A percentile compares a stretch with the other conserved stretches of the same genome.
phyloP scores from a whole-genome alignment of 2,797 vertebrate species.

The Cygnus olor region DNA sequence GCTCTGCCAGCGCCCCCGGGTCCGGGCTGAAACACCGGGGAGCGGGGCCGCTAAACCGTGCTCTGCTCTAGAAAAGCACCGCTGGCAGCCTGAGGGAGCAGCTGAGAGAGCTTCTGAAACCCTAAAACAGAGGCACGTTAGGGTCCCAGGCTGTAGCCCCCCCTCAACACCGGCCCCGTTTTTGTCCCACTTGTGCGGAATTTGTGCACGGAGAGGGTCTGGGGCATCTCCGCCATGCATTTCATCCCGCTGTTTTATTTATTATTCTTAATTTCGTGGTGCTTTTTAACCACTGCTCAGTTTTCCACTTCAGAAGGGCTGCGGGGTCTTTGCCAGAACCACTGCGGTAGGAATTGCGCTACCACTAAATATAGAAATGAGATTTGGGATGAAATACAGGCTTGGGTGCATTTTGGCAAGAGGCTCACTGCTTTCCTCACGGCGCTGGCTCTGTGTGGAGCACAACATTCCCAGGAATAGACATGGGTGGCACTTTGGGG shows the following conservation, averaged over 20 bases:
- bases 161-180: neutral
- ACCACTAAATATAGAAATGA: constrained; percentile 44
- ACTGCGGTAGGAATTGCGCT: constrained; percentile 35
- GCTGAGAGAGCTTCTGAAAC: rapidly evolving
- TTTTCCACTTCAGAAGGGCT: constrained; percentile 8
- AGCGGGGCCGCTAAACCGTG: too few species aligned
- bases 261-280: neutral
- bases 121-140: rapidly evolving
- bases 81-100: rapidly evolving
- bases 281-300: neutral
- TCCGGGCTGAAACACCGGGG: too few species aligned
- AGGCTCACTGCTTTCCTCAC: constrained; percentile 3
- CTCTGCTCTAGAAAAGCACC: neutral
- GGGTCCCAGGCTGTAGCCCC: neutral
- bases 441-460: constrained; percentile 10
- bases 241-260: neutral
- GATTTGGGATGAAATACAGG: constrained; percentile 37
- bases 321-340: constrained; percentile 35
- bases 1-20: too few species aligned
- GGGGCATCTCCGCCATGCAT: rapidly evolving
- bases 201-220: neutral
- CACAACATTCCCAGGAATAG: constrained; percentile 45
- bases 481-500: neutral
- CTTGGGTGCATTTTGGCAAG: constrained; percentile 56
- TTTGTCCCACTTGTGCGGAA: neutral